A percentile compares a stretch with the other conserved stretches of the same genome.
Conservation (phyloP, 2,797 vertebrate species). For the Lerista edwardsae region DNA sequence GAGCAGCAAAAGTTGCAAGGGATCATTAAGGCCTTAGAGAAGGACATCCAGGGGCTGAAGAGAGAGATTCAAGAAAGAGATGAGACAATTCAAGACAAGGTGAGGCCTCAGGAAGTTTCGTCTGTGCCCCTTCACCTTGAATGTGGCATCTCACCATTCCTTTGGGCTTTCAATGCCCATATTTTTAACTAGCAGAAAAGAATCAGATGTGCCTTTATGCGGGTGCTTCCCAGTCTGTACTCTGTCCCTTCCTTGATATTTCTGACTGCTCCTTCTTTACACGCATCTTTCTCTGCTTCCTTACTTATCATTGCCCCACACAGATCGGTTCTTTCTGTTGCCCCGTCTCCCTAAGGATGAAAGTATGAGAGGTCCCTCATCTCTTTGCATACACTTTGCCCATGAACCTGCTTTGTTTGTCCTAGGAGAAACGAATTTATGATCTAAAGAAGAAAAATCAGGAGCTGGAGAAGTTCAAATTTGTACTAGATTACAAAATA, state of each 20-base stretch:
- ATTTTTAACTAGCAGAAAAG: neutral
- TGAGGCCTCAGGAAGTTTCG: slow-evolving; percentile 57
- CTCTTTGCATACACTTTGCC: neutral
- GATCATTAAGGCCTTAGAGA: slow-evolving; percentile 86
- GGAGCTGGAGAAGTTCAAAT: slow-evolving; percentile 87
- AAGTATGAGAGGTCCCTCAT: neutral
- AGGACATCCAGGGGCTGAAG: slow-evolving; percentile 85
- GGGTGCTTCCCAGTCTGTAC: neutral
- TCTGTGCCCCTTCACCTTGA: neutral
- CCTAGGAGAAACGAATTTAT: slow-evolving; percentile 84
- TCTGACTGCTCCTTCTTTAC: neutral
- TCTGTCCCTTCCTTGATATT: neutral
- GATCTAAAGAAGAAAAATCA: slow-evolving; percentile 87
- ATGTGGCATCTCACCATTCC: neutral
- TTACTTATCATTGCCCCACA: neutral
- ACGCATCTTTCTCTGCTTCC: no score
- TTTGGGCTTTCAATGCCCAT: neutral
- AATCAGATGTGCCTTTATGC: neutral
- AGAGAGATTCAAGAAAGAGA: slow-evolving; percentile 86
- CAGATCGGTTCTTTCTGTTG: neutral
- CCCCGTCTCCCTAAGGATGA: neutral
- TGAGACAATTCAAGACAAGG: slow-evolving; percentile 89
- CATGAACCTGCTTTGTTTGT: neutral
- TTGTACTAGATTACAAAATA: slow-evolving; percentile 86
- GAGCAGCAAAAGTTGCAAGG: slow-evolving; percentile 85